Base-by-base conservation (phyloP, 1,140 invertebrate genomes). In the Eurytemora carolleeae region DNA sequence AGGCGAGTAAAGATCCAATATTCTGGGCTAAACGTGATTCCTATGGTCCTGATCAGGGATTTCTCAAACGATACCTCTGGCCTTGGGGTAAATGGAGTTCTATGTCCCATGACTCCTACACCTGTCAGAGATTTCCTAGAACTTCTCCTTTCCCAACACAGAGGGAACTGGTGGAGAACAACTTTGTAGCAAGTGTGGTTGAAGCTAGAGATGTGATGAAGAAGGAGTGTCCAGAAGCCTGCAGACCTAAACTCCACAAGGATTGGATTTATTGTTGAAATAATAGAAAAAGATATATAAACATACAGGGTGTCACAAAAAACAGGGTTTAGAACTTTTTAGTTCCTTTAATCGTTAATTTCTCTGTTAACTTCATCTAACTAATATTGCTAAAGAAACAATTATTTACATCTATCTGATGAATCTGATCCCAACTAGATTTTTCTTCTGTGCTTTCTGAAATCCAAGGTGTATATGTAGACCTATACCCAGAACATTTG, bases 21-120 rank as follows among this genome's bases (percentile, higher is more conserved):
- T 60, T 60, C 44, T 60, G 59, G 59, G 59, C 59, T 15, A 15
- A 2, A 3, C 24, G 59, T 21, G 20, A 17, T 2, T 17, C 59
- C 3, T 60, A 60, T 23, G 59, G 59, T 12, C 59, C 59, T n/a
- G 59, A 60, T 60, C 59, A 60, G 20, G 59, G 59, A 18, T 60
- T 60, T 52, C 59, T 60, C 17, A 60, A 60, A 20, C 25, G 59
- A 20, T 60, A 3, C 22, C 2, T 59, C 2, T 59, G 58, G 58
- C 58, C 58, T 18, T 59, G 58, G 58, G 58, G 58, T 15, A 59
- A 59, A n/a, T 59, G 58, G 58, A 59, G 26, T 24, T 22, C 58
- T 1, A 2, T 59, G 2, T 24, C 23, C 16, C 58, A 59, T 25
- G 58, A 59, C 25, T 17, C 23, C 3, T 59, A 59, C n/a, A 59